phyloP scores from a whole-genome alignment of 1,140 invertebrate genomes.

The Aradophagus sp. region DNA sequence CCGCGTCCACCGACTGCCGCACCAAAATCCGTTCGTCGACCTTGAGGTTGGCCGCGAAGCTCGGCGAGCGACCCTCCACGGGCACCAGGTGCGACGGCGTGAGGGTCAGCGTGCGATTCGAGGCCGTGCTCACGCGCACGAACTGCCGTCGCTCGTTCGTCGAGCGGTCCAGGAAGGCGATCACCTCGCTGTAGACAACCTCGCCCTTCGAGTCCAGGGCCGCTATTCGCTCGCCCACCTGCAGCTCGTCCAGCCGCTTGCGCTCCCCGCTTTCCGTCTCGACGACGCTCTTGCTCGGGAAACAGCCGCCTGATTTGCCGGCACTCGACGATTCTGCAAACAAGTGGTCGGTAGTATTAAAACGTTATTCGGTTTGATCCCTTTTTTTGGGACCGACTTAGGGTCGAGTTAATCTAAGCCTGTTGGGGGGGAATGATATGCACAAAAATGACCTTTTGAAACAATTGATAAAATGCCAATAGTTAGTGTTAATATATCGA shows the following conservation, averaged over 20 bases:
- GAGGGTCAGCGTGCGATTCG: slow-evolving; percentile 82
- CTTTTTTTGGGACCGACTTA: background rate
- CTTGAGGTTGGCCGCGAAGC: slow-evolving; percentile 78
- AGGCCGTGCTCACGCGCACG: slow-evolving; percentile 81
- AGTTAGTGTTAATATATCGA: too few species aligned
- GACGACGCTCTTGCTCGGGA: slow-evolving; percentile 80
- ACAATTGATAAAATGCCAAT: too few species aligned
- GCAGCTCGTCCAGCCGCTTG: slow-evolving; percentile 79
- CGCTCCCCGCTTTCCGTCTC: slow-evolving; percentile 74
- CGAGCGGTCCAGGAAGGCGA: slow-evolving; percentile 91
- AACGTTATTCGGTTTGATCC: background rate
- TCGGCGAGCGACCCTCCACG: slow-evolving; percentile 68
- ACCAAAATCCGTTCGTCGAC: slow-evolving; percentile 75
- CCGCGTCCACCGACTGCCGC: slow-evolving; percentile 69
- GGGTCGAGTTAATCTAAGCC: too few species aligned
- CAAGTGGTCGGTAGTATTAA: too few species aligned
- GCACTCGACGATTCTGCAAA: slow-evolving; percentile 93
- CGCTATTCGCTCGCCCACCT: slow-evolving; percentile 87
- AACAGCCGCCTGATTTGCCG: slow-evolving; percentile 87
- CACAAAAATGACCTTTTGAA: too few species aligned
- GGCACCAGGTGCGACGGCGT: slow-evolving; percentile 90
- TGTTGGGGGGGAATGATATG: too few species aligned
- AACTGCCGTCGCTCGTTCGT: slow-evolving; percentile 81
- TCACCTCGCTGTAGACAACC: slow-evolving; percentile 87
- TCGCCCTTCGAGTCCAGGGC: slow-evolving; percentile 81